These are phyloP conservation scores for Macroglossus sobrinus DNA, from an alignment of 2,113 vertebrate species.

Conservation along the genomic window DNA sequence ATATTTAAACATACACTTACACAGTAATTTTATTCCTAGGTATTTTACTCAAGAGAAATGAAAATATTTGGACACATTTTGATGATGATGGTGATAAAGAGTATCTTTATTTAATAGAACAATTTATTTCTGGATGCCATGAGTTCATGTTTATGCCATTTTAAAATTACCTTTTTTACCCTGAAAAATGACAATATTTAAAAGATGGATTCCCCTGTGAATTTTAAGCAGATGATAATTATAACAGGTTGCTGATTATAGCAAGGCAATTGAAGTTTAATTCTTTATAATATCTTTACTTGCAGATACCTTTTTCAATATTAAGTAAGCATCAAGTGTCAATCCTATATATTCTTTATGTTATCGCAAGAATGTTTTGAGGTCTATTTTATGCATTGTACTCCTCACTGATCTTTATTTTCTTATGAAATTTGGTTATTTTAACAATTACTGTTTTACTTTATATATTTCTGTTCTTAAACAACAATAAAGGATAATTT, in stretches of 20 bases:
- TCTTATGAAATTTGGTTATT: neutral
- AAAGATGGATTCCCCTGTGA: neutral
- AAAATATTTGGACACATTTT: neutral
- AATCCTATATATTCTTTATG: neutral
- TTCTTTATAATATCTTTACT: neutral
- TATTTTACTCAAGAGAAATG: neutral
- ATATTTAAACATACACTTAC: neutral
- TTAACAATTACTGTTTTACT: neutral
- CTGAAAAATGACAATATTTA: neutral
- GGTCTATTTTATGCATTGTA: neutral
- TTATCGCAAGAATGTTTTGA: neutral
- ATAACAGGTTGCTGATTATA: neutral
- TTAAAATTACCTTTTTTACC: neutral
- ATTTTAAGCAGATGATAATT: neutral
- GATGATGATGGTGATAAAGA: neutral
- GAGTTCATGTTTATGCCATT: neutral
- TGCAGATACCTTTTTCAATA: neutral
- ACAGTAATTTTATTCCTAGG: neutral
- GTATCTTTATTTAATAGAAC: neutral
- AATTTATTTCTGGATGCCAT: neutral
- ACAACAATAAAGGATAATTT: neutral
- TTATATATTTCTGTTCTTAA: neutral
- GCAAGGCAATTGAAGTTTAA: neutral
- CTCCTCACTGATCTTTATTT: neutral
- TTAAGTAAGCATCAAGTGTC: neutral